Evolutionary conservation across 2,797 vertebrate genomes (phyloP).

Genomic region (Oryzias sinensis): DNA sequence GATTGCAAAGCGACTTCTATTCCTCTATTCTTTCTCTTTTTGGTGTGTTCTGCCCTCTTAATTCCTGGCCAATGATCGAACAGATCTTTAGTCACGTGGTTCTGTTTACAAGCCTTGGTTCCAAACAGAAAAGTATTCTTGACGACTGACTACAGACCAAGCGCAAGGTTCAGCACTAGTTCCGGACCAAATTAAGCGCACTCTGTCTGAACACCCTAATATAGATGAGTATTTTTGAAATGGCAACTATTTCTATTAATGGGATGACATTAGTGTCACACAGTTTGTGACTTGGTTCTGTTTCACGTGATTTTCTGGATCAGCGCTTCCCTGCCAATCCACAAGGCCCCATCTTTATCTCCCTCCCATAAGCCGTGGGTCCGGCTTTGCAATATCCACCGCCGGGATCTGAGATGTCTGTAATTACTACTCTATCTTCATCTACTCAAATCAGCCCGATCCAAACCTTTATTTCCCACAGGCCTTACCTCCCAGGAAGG

Average conservation of each 20-base stretch:
- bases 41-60: no score
- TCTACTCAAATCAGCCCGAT: slow-evolving; percentile 81
- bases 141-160: no score
- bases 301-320: slow-evolving; percentile 67
- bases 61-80: no score
- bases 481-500: slow-evolving; percentile 79
- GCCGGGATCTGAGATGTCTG: slow-evolving; percentile 75
- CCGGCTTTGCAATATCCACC: slow-evolving; percentile 56
- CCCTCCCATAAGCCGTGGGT: slow-evolving; percentile 59
- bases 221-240: slow-evolving; percentile 22
- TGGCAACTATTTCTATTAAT: slow-evolving; percentile 43
- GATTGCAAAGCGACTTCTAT: no score
- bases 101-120: no score
- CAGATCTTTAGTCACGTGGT: no score
- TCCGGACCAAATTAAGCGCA: no score
- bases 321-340: slow-evolving; percentile 59
- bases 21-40: no score
- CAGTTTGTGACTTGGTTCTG: slow-evolving; percentile 46
- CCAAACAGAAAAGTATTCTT: no score
- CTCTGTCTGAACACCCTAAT: no score
- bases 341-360: slow-evolving; percentile 66
- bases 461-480: slow-evolving; percentile 80
- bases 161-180: no score
- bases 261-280: slow-evolving; percentile 33
- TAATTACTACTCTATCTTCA: slow-evolving; percentile 81